Conservation (phyloP, 2,113 vertebrate species). For the Gadus chalcogrammus region DNA sequence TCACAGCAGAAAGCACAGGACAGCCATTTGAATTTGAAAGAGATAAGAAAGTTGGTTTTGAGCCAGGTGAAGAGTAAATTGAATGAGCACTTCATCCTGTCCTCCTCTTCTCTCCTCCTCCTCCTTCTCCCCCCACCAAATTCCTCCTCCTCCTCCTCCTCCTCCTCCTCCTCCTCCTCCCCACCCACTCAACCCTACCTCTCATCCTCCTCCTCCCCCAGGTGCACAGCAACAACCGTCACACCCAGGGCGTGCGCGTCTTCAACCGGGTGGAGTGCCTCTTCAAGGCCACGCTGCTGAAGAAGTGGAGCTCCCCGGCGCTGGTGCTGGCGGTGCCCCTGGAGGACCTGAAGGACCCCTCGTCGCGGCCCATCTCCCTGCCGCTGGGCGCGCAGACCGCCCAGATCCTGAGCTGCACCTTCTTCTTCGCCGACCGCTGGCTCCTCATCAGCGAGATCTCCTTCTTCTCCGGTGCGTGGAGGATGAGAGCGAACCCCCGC, state of each 20-base stretch:
- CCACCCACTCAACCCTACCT: not conserved
- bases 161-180: not conserved
- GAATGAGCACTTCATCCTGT: too few species aligned
- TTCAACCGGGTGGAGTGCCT: slow-evolving; percentile 82
- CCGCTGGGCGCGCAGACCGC: slow-evolving; percentile 71
- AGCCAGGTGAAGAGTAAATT: too few species aligned
- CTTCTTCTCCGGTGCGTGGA: slow-evolving; percentile 80
- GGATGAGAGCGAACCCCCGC: not conserved
- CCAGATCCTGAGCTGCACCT: slow-evolving; percentile 84
- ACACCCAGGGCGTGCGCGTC: slow-evolving; percentile 82
- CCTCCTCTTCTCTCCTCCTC: too few species aligned
- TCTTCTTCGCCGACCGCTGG: slow-evolving; percentile 84
- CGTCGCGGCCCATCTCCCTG: slow-evolving; percentile 77
- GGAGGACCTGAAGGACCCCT: slow-evolving; percentile 81
- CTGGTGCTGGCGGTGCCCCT: slow-evolving; percentile 70
- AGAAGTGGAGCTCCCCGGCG: slow-evolving; percentile 75
- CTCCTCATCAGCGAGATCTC: slow-evolving; percentile 91
- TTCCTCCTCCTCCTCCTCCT: not conserved
- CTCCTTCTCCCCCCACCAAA: too few species aligned
- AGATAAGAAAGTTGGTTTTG: too few species aligned
- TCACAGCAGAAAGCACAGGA: too few species aligned
- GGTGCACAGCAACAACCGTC: slow-evolving; percentile 94
- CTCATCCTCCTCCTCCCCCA: slow-evolving; percentile 36
- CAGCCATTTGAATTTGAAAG: too few species aligned
- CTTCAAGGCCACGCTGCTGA: slow-evolving; percentile 78